These are phyloP conservation scores for Coenonympha glycerion DNA, from an alignment of 2,888 invertebrate genomes.

Conservation along the genomic window DNA sequence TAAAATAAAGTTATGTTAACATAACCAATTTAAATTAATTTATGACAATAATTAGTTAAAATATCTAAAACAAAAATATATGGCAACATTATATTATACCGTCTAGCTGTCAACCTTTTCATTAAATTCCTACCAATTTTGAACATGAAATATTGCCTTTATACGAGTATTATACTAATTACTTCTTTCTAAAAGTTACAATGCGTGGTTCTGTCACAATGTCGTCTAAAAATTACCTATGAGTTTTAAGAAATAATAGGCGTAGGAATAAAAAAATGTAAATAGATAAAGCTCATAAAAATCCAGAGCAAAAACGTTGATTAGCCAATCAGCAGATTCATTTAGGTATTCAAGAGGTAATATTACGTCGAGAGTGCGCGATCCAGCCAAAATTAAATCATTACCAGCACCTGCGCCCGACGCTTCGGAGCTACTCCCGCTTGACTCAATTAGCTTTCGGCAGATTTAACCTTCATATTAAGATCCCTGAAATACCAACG, in stretches of 20 bases:
- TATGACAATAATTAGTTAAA: not conserved
- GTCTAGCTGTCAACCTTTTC: not conserved
- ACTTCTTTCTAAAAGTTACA: no score
- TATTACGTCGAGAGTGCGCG: constrained; percentile 38
- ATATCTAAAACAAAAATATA: not conserved
- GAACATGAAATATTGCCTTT: not conserved
- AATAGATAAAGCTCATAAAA: constrained; percentile 12
- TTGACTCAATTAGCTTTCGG: constrained; percentile 39
- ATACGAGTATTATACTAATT: no score
- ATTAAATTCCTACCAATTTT: not conserved
- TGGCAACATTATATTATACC: not conserved
- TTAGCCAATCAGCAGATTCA: constrained; percentile 39
- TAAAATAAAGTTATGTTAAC: not conserved
- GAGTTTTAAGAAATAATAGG: no score
- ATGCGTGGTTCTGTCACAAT: no score
- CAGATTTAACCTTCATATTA: constrained; percentile 31
- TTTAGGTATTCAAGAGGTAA: constrained; percentile 45
- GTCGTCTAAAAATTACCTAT: no score
- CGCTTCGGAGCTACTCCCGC: constrained; percentile 36
- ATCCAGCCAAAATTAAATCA: constrained; percentile 62
- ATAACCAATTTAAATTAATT: not conserved
- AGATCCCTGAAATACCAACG: no score
- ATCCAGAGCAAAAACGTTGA: constrained; percentile 29
- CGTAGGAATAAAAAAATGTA: not conserved
- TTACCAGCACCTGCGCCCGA: constrained; percentile 58